Evolutionary conservation across 2,113 vertebrate species (phyloP).

Genomic region (Manacus vitellinus): DNA sequence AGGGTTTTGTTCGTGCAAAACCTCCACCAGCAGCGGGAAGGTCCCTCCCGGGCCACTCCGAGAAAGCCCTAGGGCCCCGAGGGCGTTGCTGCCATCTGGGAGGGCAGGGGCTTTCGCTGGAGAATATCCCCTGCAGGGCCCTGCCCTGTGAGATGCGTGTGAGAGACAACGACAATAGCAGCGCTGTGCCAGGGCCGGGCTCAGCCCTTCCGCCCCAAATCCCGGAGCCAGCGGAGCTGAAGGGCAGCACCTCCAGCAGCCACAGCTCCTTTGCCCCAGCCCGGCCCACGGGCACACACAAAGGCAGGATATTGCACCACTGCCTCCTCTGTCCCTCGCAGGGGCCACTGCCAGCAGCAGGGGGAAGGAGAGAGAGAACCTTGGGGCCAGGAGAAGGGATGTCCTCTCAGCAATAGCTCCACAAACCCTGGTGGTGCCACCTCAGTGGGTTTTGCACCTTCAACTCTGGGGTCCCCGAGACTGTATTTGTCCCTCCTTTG

Average conservation of each 20-base stretch:
- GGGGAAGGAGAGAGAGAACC: background rate
- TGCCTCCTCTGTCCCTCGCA: fast-evolving
- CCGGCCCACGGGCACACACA: background rate
- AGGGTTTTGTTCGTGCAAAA: background rate
- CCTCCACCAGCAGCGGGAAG: background rate
- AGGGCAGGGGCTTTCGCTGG: background rate
- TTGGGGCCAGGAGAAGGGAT: fast-evolving
- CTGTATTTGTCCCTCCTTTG: fast-evolving
- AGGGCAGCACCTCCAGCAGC: background rate
- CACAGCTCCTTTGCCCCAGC: background rate
- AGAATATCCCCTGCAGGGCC: background rate
- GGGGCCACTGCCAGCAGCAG: background rate
- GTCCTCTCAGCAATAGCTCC: background rate
- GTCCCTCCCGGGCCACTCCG: background rate
- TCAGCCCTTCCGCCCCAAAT: background rate
- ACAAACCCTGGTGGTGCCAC: background rate
- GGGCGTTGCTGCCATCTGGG: background rate
- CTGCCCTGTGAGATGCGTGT: background rate
- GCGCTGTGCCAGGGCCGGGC: background rate
- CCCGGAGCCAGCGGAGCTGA: background rate
- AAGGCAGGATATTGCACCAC: conserved; percentile 30
- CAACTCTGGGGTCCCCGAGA: background rate
- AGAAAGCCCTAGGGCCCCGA: background rate
- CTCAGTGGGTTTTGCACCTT: background rate
- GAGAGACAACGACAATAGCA: background rate